phyloP scores from a whole-genome alignment of 2,797 vertebrate species.

The Caiman crocodilus region DNA sequence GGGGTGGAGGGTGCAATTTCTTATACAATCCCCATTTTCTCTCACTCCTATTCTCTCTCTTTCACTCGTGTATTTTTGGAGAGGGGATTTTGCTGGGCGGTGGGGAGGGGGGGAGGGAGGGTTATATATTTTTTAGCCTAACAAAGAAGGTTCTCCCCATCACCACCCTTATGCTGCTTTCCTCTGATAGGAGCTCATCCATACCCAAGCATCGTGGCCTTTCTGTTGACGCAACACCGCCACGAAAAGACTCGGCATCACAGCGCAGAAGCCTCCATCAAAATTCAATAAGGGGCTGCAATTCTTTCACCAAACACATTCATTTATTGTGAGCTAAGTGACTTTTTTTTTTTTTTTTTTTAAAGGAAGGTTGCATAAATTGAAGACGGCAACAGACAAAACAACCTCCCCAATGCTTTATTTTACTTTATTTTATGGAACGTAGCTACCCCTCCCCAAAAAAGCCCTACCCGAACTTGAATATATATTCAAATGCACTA shows the following conservation, averaged over 20 bases:
- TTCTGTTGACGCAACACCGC: not conserved
- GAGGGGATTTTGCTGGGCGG: not conserved
- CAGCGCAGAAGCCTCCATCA: not conserved
- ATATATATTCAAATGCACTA: not conserved
- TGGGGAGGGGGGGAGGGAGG: no score
- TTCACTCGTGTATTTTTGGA: not conserved
- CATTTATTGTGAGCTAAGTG: not conserved
- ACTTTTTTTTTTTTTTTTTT: not conserved
- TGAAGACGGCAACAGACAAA: not conserved
- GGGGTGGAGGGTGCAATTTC: not conserved
- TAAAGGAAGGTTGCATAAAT: not conserved
- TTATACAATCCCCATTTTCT: conserved; percentile 30
- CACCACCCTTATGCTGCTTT: conserved; percentile 4
- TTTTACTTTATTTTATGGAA: conserved; percentile 20
- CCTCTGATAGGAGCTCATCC: not conserved
- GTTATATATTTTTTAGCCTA: not conserved
- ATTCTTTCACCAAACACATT: not conserved
- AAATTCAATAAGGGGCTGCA: not conserved
- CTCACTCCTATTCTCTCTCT: conserved; percentile 49
- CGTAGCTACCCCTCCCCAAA: not conserved
- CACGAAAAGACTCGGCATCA: not conserved
- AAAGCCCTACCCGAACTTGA: not conserved
- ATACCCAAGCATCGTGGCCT: not conserved
- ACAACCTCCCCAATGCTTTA: fast-evolving
- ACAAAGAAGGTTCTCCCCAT: not conserved